Conservation (phyloP, 2,113 vertebrate species). For the Colaptes auratus region DNA sequence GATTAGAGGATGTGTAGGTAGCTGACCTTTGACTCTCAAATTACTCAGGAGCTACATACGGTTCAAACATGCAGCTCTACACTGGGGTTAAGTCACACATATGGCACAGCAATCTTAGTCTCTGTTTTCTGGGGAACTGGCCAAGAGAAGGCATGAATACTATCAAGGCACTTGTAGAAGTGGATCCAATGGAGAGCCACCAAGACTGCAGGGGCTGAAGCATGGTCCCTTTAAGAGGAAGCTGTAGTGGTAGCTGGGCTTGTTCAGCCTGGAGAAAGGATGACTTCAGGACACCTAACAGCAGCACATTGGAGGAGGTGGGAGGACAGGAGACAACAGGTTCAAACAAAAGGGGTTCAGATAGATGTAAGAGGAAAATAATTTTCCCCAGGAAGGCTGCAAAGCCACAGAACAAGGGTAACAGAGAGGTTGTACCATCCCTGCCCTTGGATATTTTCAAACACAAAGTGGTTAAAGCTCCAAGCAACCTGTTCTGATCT, state of each 20-base stretch:
- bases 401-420: neutral
- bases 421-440: accelerated
- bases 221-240: neutral
- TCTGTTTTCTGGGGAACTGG: neutral
- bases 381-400: neutral
- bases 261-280: neutral
- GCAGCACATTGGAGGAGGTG: neutral
- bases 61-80: neutral
- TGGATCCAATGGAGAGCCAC: accelerated
- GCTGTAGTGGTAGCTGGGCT: neutral
- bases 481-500: neutral
- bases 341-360: neutral
- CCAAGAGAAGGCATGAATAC: neutral
- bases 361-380: neutral
- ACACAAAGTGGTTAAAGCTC: neutral
- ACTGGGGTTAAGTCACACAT: neutral
- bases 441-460: neutral
- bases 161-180: neutral
- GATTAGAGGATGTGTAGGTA: constrained; percentile 43
- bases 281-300: neutral
- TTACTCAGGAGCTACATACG: neutral
- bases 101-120: neutral
- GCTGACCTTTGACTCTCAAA: neutral
- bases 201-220: neutral
- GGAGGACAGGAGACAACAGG: neutral